Base-by-base conservation (phyloP, 64 coral and sea anemone species). In the Trachythela sp. region DNA sequence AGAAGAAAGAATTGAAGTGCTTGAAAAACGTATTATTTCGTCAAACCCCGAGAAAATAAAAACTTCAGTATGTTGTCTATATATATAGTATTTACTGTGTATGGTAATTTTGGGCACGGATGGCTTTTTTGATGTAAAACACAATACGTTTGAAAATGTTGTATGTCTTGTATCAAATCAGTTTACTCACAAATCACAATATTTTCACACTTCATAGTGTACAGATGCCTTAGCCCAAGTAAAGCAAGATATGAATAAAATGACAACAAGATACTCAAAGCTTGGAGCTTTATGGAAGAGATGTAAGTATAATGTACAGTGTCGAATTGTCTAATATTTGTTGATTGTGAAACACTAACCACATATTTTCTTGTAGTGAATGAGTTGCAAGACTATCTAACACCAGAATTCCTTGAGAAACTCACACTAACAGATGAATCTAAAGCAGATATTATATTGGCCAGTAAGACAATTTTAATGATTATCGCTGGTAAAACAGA, bases 391-490 rank as follows among this genome's bases (percentile, higher is more conserved):
- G 89, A 85, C 24, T 99, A 85, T 48, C 58, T 99, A 2, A 90
- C 93, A 13, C 89, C 96, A 76, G 96, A 99, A 72, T 99, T 99
- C 85, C 48, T 99, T 29, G 96, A 99, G 70, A 93, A 93, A 36
- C 93, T 91, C 13, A 70, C 91, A 60, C 48, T 99, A 26, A 89
- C 87, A 67, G 96, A 99, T 99, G 93, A 95, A 54, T 86, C 87
- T n/a, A 99, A 99, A 83, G 91, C 93, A 50, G 96, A 99, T 71
- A 95, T 99, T 13, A 93, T 99, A 8, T 89, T 99, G 45, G 91
- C 93, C 91, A 93, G 96, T 99, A 38, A 48, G 31, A 1, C 6
- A 77, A 33, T 35, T 77, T 32, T 18, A 29, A 10, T 72, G 10
- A 26, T 31, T n/a, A n/a, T n/a, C n/a, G n/a, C n/a, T n/a, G n/a